Evolutionary conservation across 1,140 invertebrate genomes (phyloP).

Genomic region (Drosophila equinoxialis): DNA sequence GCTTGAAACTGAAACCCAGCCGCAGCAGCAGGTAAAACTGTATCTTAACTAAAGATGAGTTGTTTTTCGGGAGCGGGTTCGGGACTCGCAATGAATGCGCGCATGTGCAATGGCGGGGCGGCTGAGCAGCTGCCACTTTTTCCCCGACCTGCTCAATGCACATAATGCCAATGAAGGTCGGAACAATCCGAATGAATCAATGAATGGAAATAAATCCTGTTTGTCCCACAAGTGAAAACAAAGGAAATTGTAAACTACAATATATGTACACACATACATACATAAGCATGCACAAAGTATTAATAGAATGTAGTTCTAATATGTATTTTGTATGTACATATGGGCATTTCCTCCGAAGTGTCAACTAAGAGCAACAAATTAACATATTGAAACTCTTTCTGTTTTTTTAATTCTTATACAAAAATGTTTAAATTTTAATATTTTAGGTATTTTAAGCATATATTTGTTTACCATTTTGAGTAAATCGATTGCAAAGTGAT

Average conservation of each 20-base stretch:
- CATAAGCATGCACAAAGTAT: too few relatives aligned
- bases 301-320: too few relatives aligned
- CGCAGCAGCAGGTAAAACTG: conserved; percentile 4
- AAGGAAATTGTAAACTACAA: not conserved
- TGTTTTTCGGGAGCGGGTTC: not conserved
- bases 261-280: too few relatives aligned
- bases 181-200: conserved; percentile 3
- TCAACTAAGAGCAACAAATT: too few relatives aligned
- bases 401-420: too few relatives aligned
- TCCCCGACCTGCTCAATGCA: conserved; percentile 62
- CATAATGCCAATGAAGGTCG: conserved; percentile 34
- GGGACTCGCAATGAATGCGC: not conserved
- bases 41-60: not conserved
- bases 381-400: too few relatives aligned
- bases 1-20: conserved; percentile 42
- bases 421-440: too few relatives aligned
- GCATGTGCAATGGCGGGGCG: conserved; percentile 22
- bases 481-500: too few relatives aligned
- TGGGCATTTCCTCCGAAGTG: too few relatives aligned
- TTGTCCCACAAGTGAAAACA: not conserved
- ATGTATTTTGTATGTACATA: too few relatives aligned
- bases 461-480: too few relatives aligned
- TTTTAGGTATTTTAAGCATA: too few relatives aligned
- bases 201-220: not conserved
- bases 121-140: conserved; percentile 36